These are phyloP conservation scores for Sarcophilus harrisii DNA, from an alignment of 2,797 vertebrate species.

Conservation along the genomic window DNA sequence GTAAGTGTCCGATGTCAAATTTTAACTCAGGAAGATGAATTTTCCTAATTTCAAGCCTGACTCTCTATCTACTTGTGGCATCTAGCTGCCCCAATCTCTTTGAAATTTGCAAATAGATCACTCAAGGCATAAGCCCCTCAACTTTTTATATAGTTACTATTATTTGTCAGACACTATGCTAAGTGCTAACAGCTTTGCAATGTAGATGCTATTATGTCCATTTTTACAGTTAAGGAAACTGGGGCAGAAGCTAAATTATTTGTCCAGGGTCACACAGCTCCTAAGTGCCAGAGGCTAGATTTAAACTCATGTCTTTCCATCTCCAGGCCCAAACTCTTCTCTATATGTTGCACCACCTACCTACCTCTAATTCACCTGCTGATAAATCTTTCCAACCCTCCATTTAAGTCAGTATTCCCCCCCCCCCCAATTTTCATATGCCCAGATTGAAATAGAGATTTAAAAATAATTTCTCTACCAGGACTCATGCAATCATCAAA, in stretches of 20 bases:
- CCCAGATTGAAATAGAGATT: constrained; percentile 14
- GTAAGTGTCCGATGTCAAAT: neutral
- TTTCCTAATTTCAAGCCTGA: neutral
- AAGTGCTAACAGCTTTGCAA: neutral
- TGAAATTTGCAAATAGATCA: no score
- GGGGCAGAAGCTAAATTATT: neutral
- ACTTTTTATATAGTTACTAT: neutral
- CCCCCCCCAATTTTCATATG: neutral
- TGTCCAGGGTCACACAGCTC: neutral
- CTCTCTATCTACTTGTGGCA: neutral
- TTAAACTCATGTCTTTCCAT: neutral
- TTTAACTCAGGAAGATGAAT: neutral
- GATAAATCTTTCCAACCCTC: neutral
- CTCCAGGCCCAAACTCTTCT: no score
- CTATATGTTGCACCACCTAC: neutral
- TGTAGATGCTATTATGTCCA: neutral
- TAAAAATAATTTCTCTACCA: neutral
- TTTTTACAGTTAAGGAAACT: neutral
- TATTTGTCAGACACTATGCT: neutral
- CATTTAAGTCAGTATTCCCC: neutral
- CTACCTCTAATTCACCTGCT: neutral
- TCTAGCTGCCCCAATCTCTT: neutral
- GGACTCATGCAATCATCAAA: neutral
- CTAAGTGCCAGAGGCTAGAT: neutral
- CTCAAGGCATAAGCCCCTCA: no score